phyloP scores from a whole-genome alignment of 35 echinoderm and acorn worm species.

The Lytechinus pictus region DNA sequence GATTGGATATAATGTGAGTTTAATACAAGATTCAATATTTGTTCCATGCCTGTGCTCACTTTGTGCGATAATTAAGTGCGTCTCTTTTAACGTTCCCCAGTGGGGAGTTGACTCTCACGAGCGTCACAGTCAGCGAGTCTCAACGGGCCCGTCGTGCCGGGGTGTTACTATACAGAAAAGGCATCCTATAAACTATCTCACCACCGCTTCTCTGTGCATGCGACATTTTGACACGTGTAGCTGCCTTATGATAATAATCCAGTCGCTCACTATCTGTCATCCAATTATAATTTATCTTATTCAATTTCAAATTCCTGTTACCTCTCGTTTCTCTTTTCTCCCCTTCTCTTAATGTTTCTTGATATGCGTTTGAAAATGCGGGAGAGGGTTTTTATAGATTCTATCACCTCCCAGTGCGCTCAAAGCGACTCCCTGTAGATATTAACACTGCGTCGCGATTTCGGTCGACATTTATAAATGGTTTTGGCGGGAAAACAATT shows the following conservation, averaged over 20 bases:
- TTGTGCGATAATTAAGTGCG: slow-evolving; percentile 10
- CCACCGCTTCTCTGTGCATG: background rate
- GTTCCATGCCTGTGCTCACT: background rate
- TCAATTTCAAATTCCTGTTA: slow-evolving; percentile 37
- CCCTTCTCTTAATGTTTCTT: background rate
- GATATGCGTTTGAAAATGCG: background rate
- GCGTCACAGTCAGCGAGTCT: background rate
- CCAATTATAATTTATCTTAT: slow-evolving; percentile 48
- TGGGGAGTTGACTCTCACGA: background rate
- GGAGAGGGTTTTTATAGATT: background rate
- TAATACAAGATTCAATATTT: background rate
- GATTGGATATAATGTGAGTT: background rate
- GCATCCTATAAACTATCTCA: background rate
- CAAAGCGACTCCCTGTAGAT: background rate
- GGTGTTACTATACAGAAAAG: background rate
- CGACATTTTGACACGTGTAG: slow-evolving; percentile 10
- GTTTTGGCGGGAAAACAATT: slow-evolving; percentile 1
- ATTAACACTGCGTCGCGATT: background rate
- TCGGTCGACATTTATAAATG: background rate
- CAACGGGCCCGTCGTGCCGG: background rate
- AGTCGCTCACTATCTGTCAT: background rate
- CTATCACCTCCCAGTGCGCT: background rate
- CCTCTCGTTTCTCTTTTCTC: background rate
- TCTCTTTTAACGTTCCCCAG: background rate
- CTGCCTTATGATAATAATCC: slow-evolving; percentile 27